Conservation (phyloP, 2,888 invertebrate species). For the Synergus gifuensis region DNA sequence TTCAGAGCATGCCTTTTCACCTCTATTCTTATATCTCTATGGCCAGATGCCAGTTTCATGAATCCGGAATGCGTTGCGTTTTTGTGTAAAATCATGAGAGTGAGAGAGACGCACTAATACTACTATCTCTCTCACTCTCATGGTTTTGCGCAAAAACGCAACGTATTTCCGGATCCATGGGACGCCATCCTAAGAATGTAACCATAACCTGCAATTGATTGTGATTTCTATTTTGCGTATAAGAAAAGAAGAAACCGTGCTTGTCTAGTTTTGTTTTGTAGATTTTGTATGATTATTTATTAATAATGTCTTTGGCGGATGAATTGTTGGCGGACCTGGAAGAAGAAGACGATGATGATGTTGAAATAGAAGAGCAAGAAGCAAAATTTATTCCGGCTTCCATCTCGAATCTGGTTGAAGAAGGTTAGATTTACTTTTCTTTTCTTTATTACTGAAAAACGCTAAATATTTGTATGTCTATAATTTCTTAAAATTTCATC, state of each 20-base stretch:
- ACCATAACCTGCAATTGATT: too few relatives aligned
- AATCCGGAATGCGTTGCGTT: too few relatives aligned
- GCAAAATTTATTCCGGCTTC: constrained; percentile 69
- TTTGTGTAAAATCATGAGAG: too few relatives aligned
- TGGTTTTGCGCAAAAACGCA: too few relatives aligned
- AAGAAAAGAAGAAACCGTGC: neutral
- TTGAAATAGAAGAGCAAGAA: constrained; percentile 81
- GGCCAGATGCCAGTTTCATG: too few relatives aligned
- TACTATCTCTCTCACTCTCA: too few relatives aligned
- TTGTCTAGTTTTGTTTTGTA: neutral
- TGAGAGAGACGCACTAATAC: too few relatives aligned
- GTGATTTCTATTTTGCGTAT: neutral
- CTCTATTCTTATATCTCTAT: too few relatives aligned
- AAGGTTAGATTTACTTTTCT: constrained; percentile 67
- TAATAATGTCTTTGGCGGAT: constrained; percentile 96
- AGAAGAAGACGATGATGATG: constrained; percentile 88
- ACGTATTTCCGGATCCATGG: too few relatives aligned
- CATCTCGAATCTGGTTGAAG: constrained; percentile 70
- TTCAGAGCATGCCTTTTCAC: too few relatives aligned
- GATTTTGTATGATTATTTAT: neutral
- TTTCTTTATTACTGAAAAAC: neutral
- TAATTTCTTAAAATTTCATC: neutral
- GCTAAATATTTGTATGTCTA: neutral
- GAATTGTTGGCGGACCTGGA: constrained; percentile 98
- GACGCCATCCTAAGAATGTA: too few relatives aligned